Base-by-base conservation (phyloP, 2,888 invertebrate species). In the Beris morrisii region DNA sequence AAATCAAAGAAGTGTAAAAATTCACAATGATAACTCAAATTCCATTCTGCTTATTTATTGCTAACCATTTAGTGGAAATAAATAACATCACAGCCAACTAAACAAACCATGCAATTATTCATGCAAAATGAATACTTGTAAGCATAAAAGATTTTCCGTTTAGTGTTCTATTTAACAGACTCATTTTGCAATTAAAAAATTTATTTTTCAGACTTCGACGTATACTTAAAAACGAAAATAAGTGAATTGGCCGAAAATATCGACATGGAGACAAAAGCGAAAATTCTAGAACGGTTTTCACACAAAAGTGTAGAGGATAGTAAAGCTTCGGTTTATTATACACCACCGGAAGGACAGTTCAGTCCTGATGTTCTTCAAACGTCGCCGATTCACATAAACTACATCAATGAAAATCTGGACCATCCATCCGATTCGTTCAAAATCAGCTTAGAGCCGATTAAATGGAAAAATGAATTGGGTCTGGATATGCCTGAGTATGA, bases 251-350 rank as follows among this genome's bases (percentile, higher is more conserved):
- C 70, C 74, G 75, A 48, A 70, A 73, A 57, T 69, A 73, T 65
- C 74, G 76, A 67, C 75, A 76, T 72, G 69, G 77, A 50, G 74
- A 75, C 67, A 71, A 65, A 56, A 55, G 44, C 55, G 28, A 65
- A 65, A 65, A 54, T 65, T 22, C 55, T 65, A 2, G 73, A 77
- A 45, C 75, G 76, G 67, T 76, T 76, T 69, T 75, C 78, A 54
- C 63, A 72, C 1, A 73, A 72, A 66, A 71, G 72, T 52, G 68
- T 70, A 61, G 72, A 72, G 56, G 87, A 87, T 72, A 90, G 90
- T 79, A 87, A 84, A 76, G 82, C 87, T 73, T 90, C 90, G 58
- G 85, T 92, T 61, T 93, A 93, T 79, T 93, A 91, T 81, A 92
- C 93, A 56, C 92, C 93, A 11, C 89, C 89, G 4, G 91, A 90